These are phyloP conservation scores for Sycophila sp. DNA, from an alignment of 1,140 invertebrate genomes.

Conservation along the genomic window DNA sequence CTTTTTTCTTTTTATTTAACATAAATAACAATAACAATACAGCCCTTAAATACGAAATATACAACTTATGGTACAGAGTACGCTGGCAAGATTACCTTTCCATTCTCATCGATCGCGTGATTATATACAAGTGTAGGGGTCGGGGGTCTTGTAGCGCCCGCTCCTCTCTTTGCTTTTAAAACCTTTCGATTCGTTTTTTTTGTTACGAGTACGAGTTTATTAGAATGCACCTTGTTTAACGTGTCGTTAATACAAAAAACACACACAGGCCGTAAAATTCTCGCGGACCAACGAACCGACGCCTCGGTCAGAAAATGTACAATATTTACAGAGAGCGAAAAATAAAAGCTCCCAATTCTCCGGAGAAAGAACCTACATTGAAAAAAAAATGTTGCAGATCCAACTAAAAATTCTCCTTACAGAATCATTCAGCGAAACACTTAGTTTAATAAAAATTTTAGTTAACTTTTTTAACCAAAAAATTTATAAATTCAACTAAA, in stretches of 20 bases:
- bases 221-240: not conserved
- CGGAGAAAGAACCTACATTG: no score
- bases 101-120: constrained; percentile 23
- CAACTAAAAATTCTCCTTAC: no score
- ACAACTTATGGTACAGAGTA: constrained; percentile 62
- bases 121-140: constrained; percentile 45
- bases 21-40: constrained; percentile 62
- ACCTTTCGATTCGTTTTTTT: not conserved
- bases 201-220: constrained; percentile 8
- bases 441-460: no score
- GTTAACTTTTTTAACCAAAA: no score
- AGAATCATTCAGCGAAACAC: no score
- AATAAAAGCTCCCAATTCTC: no score
- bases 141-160: constrained; percentile 29
- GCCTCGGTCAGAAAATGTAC: not conserved
- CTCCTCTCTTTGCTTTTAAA: no score
- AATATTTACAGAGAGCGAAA: no score
- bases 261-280: not conserved
- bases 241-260: not conserved
- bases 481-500: no score
- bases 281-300: not conserved
- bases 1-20: constrained; percentile 37
- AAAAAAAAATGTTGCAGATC: no score
- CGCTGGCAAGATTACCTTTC: constrained; percentile 44
- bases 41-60: constrained; percentile 57